Evolutionary conservation across 2,888 invertebrate species (phyloP).

Genomic region (Caprella mutica): DNA sequence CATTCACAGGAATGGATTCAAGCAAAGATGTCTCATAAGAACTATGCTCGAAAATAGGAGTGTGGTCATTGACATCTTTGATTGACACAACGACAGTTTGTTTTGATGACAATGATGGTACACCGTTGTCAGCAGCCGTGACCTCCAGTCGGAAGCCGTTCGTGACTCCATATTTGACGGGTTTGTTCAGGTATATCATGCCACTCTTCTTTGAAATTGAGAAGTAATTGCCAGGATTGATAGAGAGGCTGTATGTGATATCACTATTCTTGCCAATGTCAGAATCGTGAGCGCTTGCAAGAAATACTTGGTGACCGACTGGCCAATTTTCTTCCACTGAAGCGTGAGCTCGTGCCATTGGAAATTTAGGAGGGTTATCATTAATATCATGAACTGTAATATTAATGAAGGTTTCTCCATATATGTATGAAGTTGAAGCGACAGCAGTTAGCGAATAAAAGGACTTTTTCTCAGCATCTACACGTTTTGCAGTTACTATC

Average conservation of each 20-base stretch:
- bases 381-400: slow-evolving; percentile 75
- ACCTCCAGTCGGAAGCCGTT: slow-evolving; percentile 53
- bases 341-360: slow-evolving; percentile 65
- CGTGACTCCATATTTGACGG: slow-evolving; percentile 43
- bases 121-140: slow-evolving; percentile 72
- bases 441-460: slow-evolving; percentile 67
- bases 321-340: slow-evolving; percentile 76
- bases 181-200: slow-evolving; percentile 72
- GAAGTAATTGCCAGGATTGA: slow-evolving; percentile 69
- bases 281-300: slow-evolving; percentile 71
- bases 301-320: slow-evolving; percentile 82
- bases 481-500: slow-evolving; percentile 61
- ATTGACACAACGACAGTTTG: slow-evolving; percentile 60
- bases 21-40: slow-evolving; percentile 83
- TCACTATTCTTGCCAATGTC: slow-evolving; percentile 82
- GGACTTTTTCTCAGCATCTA: slow-evolving; percentile 71
- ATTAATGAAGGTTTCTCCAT: slow-evolving; percentile 65
- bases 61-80: slow-evolving; percentile 88
- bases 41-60: slow-evolving; percentile 81
- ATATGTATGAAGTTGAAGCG: slow-evolving; percentile 62
- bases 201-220: slow-evolving; percentile 74
- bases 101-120: slow-evolving; percentile 55
- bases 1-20: slow-evolving; percentile 83
- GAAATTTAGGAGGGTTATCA: slow-evolving; percentile 78
- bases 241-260: slow-evolving; percentile 65